Evolutionary conservation across 1,140 invertebrate genomes (phyloP).

Genomic region (Aplysia californica): DNA sequence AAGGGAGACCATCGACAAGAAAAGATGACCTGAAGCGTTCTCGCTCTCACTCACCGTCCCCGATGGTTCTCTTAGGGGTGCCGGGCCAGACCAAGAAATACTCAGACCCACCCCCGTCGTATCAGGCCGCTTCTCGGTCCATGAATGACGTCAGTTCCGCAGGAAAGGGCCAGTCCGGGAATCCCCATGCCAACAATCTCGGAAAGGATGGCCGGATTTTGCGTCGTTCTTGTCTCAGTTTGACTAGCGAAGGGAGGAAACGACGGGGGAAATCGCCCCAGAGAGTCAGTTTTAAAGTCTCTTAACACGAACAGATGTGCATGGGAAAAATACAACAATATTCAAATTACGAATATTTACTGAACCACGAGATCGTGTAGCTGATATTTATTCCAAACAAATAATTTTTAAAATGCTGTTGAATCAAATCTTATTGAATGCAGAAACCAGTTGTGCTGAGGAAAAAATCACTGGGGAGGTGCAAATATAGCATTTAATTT

Average conservation of each 20-base stretch:
- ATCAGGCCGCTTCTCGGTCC: background rate
- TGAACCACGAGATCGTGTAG: too few species aligned
- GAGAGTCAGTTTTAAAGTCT: slow-evolving; percentile 35
- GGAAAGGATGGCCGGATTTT: background rate
- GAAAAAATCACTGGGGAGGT: too few species aligned
- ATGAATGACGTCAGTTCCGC: slow-evolving; percentile 19
- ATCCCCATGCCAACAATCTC: background rate
- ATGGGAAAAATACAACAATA: too few species aligned
- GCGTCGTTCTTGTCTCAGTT: slow-evolving; percentile 30
- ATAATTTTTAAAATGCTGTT: too few species aligned
- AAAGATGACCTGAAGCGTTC: background rate
- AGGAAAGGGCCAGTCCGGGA: background rate
- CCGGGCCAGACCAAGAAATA: background rate
- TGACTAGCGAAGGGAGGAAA: slow-evolving; percentile 28
- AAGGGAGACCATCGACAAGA: background rate
- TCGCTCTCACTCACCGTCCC: background rate
- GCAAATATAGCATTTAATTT: too few species aligned
- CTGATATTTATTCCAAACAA: too few species aligned
- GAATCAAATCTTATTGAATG: too few species aligned
- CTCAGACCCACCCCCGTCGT: too few species aligned
- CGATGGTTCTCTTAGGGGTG: background rate
- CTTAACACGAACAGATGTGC: too few species aligned
- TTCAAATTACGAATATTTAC: too few species aligned
- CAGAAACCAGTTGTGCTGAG: too few species aligned
- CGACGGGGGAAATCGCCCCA: slow-evolving; percentile 23